A percentile compares a stretch with the other conserved stretches of the same genome.
phyloP scores from a whole-genome alignment of 2,888 invertebrate genomes.

The Mactromeris polynyma region DNA sequence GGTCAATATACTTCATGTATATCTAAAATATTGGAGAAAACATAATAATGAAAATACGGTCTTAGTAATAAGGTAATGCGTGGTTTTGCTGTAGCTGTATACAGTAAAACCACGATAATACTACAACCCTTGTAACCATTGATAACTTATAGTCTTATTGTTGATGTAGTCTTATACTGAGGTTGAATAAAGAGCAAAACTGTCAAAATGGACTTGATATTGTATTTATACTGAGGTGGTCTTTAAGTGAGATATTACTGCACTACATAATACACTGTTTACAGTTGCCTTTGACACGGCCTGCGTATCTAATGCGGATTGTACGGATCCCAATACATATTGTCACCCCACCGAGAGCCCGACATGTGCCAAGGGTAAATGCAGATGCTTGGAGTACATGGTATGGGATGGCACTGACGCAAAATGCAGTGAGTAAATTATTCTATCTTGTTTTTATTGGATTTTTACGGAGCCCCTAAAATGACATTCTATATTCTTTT shows the following conservation, averaged over 20 bases:
- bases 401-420: neutral
- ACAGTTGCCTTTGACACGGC: constrained; percentile 16
- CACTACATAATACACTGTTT: neutral
- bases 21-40: too few species aligned
- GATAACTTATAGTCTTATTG: neutral
- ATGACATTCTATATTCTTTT: too few species aligned
- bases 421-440: constrained; percentile 29
- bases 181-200: neutral
- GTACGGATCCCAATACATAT: constrained; percentile 32
- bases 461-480: too few species aligned
- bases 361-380: constrained; percentile 26
- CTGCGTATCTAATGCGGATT: neutral
- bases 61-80: too few species aligned
- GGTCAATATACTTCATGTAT: too few species aligned
- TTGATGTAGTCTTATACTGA: neutral
- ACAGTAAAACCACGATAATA: too few species aligned
- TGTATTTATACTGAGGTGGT: neutral
- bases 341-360: neutral
- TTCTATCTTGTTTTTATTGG: too few species aligned
- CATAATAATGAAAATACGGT: too few species aligned
- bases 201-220: neutral
- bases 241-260: neutral
- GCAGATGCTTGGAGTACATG: constrained; percentile 28
- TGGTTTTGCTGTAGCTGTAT: too few species aligned
- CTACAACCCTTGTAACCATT: neutral